Evolutionary conservation across 2,797 vertebrate species (phyloP), one percentile per base, ranked within the genome.

Genomic region (Syndactyla subalaris): DNA sequence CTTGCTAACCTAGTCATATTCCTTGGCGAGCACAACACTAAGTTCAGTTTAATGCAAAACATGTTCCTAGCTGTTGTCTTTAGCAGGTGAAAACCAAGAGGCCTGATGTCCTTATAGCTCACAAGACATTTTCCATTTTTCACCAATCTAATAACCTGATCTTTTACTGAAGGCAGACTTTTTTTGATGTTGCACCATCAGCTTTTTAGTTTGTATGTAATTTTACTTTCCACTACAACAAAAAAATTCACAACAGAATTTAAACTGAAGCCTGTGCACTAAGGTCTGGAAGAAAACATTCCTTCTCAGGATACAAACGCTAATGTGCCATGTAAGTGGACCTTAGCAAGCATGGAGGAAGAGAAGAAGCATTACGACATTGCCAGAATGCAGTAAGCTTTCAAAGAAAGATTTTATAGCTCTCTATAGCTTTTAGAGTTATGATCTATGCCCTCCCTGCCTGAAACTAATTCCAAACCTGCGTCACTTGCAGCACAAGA

Each of bases 1-100:
- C 55, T 93, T 93, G 84, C 79, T 88, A 78, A 93, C 76, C 71
- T 39, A 88, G 63, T 68, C 78, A 85, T 71, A 85, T 19, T 85
- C 80, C 58, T 75, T 81, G 67, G 71, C 12, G 0, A 95, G 84
- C 30, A 48, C 21, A 86, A 80, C 51, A 26, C 59, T 23, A 85
- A 85, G 68, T 10, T 15, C 52, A 85, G 19, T 55, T 95, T 80
- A 89, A 92, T 67, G 61, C 77, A 85, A 82, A 65, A 70, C 16
- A 32, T 70, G 21, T 10, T 91, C 61, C 49, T 34, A 77, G 81
- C 72, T 85, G 27, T 29, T 82, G 52, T 51, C 49, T 48, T 20
- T 24, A 74, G 41, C 39, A 45, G 15, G 39, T 89, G 54, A 78
- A 83, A 88, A 86, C 57, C 2, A 18, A 76, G 32, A 85, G 43